Evolutionary conservation across 2,888 invertebrate genomes (phyloP), one percentile per base, ranked within the genome.

Genomic region (Teinopalpus imperialis): DNA sequence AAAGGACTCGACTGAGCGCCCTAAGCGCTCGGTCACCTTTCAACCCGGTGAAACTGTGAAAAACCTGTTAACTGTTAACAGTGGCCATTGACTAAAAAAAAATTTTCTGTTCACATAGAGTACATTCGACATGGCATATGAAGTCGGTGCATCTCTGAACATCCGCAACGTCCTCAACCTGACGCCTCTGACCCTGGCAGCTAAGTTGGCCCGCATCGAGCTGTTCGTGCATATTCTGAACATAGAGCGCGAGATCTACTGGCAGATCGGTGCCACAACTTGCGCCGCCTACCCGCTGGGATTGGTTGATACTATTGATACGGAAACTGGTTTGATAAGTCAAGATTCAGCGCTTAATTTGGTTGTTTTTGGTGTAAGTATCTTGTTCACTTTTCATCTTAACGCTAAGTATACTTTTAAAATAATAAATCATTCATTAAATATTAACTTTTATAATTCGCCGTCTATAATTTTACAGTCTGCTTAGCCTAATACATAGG

Each of bases 181-280:
- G 43, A 98, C 98, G 0, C 97, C 99, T 0, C 75, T 99, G 37
- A 98, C 98, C 0, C 74, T 99, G 57, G 94, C 99, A 0, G 98
- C 99, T 0, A 97, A 97, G 77, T 81, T 99, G 57, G 98, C 97
- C 0, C 91, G 96, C 32, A 95, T 96, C 10, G 98, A 98, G 76
- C 94, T 99, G 91, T 99, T 99, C 81, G 97, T 98, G 69, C 98
- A 98, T 68, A 98, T 99, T 56, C 89, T 99, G 67, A 98, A 98
- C 79, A 94, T 98, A 51, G 98, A 98, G 72, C 85, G 98, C 18
- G 98, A 98, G 85, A 97, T 98, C 57, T 98, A 98, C 74, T 99
- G 99, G 99, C 97, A 98, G 75, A 95, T 97, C 56, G 97, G 97
- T 0, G 95, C 97, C 51, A 97, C 99, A 2, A 98, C 98, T 0